Base-by-base conservation (phyloP, 2,113 vertebrate species). In the Otis tarda region DNA sequence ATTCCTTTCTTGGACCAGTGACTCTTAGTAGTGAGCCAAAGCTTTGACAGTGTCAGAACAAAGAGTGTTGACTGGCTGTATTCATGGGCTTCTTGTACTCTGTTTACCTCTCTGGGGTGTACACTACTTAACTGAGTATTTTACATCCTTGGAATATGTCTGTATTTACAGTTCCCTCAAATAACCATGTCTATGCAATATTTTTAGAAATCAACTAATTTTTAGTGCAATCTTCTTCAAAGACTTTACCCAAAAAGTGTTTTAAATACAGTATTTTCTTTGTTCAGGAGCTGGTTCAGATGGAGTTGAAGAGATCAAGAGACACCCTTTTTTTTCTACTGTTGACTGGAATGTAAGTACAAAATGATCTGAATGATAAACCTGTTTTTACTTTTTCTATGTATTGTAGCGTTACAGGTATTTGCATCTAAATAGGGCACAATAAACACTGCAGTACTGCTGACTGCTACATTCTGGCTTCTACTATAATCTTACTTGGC, bases 261-360 rank as follows among this genome's bases (percentile, higher is more conserved):
- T 59, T 49, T 59, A 80, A 85, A 52, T 70, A 39, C 14, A 39
- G 2, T 75, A 8, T 74, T 76, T 78, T 43, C 37, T 97, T 70
- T 97, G 50, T 60, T 92, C 87, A 99, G 99, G 99, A 92, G 99
- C 99, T 11, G 99, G 99, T 90, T 98, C 99, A 82, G 99, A 99
- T 94, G 99, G 99, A 30, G 99, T 99, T 96, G 99, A 99, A 96
- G 99, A 99, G 98, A 99, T 99, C 97, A 99, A 99, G 98, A 99
- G 98, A 57, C 99, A 99, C 92, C 97, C 98, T 61, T 99, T 99
- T 97, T 99, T 99, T 98, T 98, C 98, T 94, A 99, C 99, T 92
- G 98, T 99, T 97, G 99, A 99, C 98, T 99, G 99, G 99, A 99
- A 99, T 97, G 99, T 99, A 96, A 99, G 99, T 98, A 78, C 31